Conservation (phyloP, 2,888 invertebrate species). For the Invenusta paracnida region DNA sequence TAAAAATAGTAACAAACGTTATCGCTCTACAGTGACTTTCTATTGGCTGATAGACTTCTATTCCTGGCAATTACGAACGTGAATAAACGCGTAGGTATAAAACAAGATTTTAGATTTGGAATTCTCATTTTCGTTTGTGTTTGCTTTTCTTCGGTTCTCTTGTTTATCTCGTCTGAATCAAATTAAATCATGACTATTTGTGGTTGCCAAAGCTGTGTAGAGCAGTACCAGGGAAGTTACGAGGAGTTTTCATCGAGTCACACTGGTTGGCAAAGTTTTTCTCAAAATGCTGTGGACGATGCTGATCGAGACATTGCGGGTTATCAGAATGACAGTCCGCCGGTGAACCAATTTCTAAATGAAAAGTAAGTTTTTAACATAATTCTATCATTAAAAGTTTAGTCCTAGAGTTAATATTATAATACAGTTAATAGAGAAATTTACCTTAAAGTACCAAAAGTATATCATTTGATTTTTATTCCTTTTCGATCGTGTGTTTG, state of each 20-base stretch:
- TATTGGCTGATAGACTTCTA: background rate
- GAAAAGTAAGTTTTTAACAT: background rate
- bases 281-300: background rate
- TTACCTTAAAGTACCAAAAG: too few relatives aligned
- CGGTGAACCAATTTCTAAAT: background rate
- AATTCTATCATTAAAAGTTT: too few relatives aligned
- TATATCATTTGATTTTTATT: too few relatives aligned
- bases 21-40: slow-evolving; percentile 29
- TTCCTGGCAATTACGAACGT: background rate
- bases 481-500: too few relatives aligned
- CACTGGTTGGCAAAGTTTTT: background rate
- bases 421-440: too few relatives aligned
- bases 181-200: background rate
- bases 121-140: background rate
- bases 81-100: background rate
- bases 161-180: background rate
- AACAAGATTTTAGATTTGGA: background rate
- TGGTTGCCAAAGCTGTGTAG: background rate
- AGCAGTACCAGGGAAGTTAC: background rate
- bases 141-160: background rate
- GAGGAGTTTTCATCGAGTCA: background rate
- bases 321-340: background rate
- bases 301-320: background rate
- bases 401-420: too few relatives aligned
- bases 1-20: slow-evolving; percentile 15